Conservation (phyloP, 2,113 vertebrate species). For the Siniperca knerii region DNA sequence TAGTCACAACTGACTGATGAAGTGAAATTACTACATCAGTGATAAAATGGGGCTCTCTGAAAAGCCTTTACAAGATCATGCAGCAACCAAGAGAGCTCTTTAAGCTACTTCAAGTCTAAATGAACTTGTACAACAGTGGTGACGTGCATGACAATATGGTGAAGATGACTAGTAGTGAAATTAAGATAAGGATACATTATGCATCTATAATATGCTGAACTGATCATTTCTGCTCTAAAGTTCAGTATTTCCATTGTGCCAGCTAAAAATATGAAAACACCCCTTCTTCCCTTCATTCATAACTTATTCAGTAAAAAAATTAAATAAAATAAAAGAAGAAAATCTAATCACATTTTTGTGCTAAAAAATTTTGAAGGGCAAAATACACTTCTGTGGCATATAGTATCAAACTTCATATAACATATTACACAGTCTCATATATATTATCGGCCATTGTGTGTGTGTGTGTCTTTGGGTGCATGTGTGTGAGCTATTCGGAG, state of each 20-base stretch:
- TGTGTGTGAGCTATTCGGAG: slow-evolving; percentile 57
- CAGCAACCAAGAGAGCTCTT: slow-evolving; percentile 73
- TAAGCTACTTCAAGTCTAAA: slow-evolving; percentile 68
- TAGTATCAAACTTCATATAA: background rate
- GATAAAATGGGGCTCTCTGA: slow-evolving; percentile 80
- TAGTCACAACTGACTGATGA: slow-evolving; percentile 85
- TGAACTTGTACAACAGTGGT: slow-evolving; percentile 66
- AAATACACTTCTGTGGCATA: slow-evolving; percentile 6
- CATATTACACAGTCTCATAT: slow-evolving; percentile 12
- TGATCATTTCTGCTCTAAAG: slow-evolving; percentile 54
- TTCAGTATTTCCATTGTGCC: slow-evolving; percentile 40
- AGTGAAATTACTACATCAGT: slow-evolving; percentile 85
- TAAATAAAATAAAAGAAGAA: slow-evolving; percentile 13
- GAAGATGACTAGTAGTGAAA: slow-evolving; percentile 55
- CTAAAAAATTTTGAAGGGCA: slow-evolving; percentile 17
- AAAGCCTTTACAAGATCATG: slow-evolving; percentile 79
- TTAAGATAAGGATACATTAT: slow-evolving; percentile 69
- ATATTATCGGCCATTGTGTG: slow-evolving; percentile 37
- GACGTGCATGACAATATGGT: slow-evolving; percentile 62
- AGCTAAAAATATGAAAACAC: slow-evolving; percentile 50
- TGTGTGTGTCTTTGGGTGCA: slow-evolving; percentile 10
- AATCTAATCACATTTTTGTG: slow-evolving; percentile 24
- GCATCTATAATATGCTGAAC: slow-evolving; percentile 63
- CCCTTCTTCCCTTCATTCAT: slow-evolving; percentile 33
- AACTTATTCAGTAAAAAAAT: background rate